Evolutionary conservation across 2,797 vertebrate species (phyloP).

Genomic region (Micromesistius poutassou): DNA sequence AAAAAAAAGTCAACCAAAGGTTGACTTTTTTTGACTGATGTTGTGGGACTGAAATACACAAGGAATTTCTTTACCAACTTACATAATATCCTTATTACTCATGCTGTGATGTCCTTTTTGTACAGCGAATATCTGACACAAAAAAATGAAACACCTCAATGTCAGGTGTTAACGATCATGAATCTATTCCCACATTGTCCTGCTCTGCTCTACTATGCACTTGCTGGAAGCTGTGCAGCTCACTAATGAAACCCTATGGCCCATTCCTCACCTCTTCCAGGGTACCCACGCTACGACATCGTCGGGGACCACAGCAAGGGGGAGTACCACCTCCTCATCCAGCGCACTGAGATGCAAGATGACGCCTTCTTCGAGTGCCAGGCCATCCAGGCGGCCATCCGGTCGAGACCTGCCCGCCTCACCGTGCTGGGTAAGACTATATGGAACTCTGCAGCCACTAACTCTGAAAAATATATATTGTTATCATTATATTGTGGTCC

Average conservation of each 20-base stretch:
- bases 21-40: too few species aligned
- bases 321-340: slow-evolving; percentile 85
- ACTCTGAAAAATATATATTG: too few species aligned
- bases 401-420: slow-evolving; percentile 83
- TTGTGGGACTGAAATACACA: too few species aligned
- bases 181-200: neutral
- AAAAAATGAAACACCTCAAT: neutral
- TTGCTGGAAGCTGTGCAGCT: neutral
- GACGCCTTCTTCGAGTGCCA: slow-evolving; percentile 88
- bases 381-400: slow-evolving; percentile 85
- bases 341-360: slow-evolving; percentile 82
- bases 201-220: too few species aligned
- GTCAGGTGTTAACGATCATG: neutral
- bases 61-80: too few species aligned
- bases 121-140: too few species aligned
- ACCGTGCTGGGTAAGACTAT: slow-evolving; percentile 81
- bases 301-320: slow-evolving; percentile 86
- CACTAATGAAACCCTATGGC: neutral
- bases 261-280: slow-evolving; percentile 55
- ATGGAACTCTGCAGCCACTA: too few species aligned
- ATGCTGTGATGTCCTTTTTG: neutral
- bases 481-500: neutral
- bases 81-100: too few species aligned
- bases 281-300: slow-evolving; percentile 85
- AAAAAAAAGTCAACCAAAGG: too few species aligned